Evolutionary conservation across 2,888 invertebrate species (phyloP), one percentile per base, ranked within the genome.

Genomic region (Bellardia bayeri): DNA sequence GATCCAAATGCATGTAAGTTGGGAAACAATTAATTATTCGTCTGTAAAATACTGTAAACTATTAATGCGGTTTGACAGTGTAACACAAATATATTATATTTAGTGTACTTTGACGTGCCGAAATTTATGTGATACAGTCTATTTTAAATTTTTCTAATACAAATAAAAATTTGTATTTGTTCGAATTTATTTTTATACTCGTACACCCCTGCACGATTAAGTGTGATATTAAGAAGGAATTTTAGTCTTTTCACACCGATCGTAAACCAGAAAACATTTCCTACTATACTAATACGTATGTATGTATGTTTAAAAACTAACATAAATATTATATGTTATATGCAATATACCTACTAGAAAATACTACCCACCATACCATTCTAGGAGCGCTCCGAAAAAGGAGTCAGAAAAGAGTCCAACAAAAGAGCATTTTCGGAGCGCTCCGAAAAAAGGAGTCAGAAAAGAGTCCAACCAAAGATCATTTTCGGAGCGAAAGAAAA

Each of bases 1-100:
- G 40, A 40, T 13, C 30, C 37, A 72, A 56, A 40, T 72, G 71
- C 37, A 40, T 72, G 71, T 54, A 40, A 56, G 51, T 49, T 58
- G 68, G 30, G 49, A 45, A 58, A 49, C 66, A 69, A 79, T 79
- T 68, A 69, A 58, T 76, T 76, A 64, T 51, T 76, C 6, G 13
- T 3, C 16, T 51, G n/a, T 40, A 49, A 23, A 64, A 51, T 76
- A 13, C 37, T 76, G 30, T 8, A 16, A 63, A 40, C 51, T 76
- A 23, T 23, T 64, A 64, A 76, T 79, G 7, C 61, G n/a, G 4
- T 14, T 13, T 68, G 79, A 16, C 58, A 69, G 54, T 40, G 33
- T 33, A 14, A 66, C 56, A 68, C 13, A 56, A 66, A 42, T 45
- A 58, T 56, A 42, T 78, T 56, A 7, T 42, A 45, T 78, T 66